Evolutionary conservation across 2,888 invertebrate species (phyloP).

Genomic region (Myopa tessellatipennis): DNA sequence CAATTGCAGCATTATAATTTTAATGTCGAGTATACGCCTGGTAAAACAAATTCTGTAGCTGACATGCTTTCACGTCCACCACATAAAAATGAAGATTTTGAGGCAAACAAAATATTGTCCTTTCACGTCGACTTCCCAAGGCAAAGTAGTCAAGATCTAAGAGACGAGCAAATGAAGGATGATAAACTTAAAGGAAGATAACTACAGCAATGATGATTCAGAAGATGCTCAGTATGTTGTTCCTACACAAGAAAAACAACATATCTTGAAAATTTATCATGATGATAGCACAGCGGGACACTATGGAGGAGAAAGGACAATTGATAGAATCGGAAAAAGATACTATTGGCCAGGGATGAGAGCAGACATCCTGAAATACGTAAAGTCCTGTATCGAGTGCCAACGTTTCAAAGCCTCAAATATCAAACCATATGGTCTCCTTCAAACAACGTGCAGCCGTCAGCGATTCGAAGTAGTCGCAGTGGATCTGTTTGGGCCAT

Average conservation of each 20-base stretch:
- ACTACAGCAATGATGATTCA: slow-evolving; percentile 37
- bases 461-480: slow-evolving; percentile 47
- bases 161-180: slow-evolving; percentile 27
- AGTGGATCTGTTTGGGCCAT: slow-evolving; percentile 47
- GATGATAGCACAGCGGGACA: slow-evolving; percentile 47
- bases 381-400: slow-evolving; percentile 42
- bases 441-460: slow-evolving; percentile 42
- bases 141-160: slow-evolving; percentile 29
- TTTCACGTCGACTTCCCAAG: slow-evolving; percentile 18
- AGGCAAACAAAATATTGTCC: background rate
- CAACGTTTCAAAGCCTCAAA: slow-evolving; percentile 45
- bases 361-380: slow-evolving; percentile 11
- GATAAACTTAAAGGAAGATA: slow-evolving; percentile 32
- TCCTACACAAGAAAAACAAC: slow-evolving; percentile 28
- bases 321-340: slow-evolving; percentile 34
- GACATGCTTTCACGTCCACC: slow-evolving; percentile 43
- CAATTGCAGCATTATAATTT: slow-evolving; percentile 54
- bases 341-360: background rate
- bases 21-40: slow-evolving; percentile 58
- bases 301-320: slow-evolving; percentile 44
- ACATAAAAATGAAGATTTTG: slow-evolving; percentile 8
- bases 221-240: slow-evolving; percentile 41
- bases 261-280: slow-evolving; percentile 41
- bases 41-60: slow-evolving; percentile 57
- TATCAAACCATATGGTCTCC: slow-evolving; percentile 47